Evolutionary conservation across 2,797 vertebrate species (phyloP), one percentile per base, ranked within the genome.

Genomic region (Sarcophilus harrisii): DNA sequence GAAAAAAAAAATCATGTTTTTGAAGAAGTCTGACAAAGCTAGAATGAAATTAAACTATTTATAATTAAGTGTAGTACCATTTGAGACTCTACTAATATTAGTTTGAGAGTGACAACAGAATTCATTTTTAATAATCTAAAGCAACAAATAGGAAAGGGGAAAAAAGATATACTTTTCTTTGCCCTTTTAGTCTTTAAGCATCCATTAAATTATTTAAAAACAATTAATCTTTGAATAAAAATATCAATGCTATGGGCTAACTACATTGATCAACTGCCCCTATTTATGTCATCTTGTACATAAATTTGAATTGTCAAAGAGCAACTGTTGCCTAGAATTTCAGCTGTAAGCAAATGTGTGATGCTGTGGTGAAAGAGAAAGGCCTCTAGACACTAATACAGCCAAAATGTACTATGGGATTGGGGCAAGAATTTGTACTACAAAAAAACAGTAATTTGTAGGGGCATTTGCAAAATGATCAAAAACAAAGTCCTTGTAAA

Each of bases 81-180:
- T 93, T 58, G 89, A 45, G 29, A 58, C 92, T 49, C 45, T 49
- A 81, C 18, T 16, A 81, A 27, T 18, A 58, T 55, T 94, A 54
- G 9, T 57, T 60, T 92, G 14, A 12, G 1, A 58, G 73, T 45
- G 57, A 2, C 1, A 30, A 32, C 16, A 92, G 91, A 55, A 90
- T 5, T 89, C 52, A 93, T 93, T 81, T 52, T 92, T 90, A 90
- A 91, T 92, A 73, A 30, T 55, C 8, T 52, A 62, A 95, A 92
- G 27, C 0, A 32, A 57, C 1, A 89, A 60, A 58, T 95, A 45
- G 49, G 4, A 52, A 60, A 29, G 13, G 30, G 60, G 30, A 0
- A 54, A n/a, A 49, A 81, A 66, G 21, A 54, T 91, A 21, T 91
- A 12, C 32, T 45, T 95, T 54, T 73, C 5, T 92, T 57, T 60